Base-by-base conservation (phyloP, 2,888 invertebrate genomes). In the Gymnosoma rotundatum region DNA sequence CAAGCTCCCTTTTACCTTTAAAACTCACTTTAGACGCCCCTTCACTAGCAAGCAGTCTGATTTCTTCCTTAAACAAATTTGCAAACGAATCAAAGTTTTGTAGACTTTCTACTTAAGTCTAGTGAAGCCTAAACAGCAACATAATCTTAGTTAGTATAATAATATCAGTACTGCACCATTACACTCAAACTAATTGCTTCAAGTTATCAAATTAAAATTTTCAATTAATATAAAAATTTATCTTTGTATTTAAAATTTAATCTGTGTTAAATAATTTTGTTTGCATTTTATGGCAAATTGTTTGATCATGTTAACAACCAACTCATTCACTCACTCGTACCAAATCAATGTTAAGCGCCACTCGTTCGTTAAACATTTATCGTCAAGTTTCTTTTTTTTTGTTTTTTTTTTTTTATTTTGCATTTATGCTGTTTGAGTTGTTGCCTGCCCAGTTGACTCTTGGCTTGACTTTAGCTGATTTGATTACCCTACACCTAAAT, bases 341-440 rank as follows among this genome's bases (percentile, higher is more conserved):
- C 74, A 83, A 83, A 79, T 83, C 75, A 79, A 75, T 83, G 79
- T 75, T 83, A 75, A 83, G 83, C 83, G 83, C 83, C 83, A 79
- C 83, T 83, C 83, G 83, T 81, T 52, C n/a, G 66, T 80, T 48
- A 75, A 50, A 50, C 56, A 79, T 69, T 69, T 61, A 69, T 52
- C 69, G 61, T 61, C 42, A 45, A 20, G 12, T 42, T 42, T 4
- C 32, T 16, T 6, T 58, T 45, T 70, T 8, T 16, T 6, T 58
- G 32, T 70, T 8, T 48, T 50, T 38, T 16, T 58, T 16, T 73
- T 18, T 52, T 32, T 2, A 8, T 32, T 48, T 45, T 16, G 18
- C 18, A 25, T 25, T 25, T 50, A 50, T 25, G 74, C 56, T 45
- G 56, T 48, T 76, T 54, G 61, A 32, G 16, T 76, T 21, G 54